Evolutionary conservation across 1,140 invertebrate species (phyloP).

Genomic region (Leptinotarsa defecta): DNA sequence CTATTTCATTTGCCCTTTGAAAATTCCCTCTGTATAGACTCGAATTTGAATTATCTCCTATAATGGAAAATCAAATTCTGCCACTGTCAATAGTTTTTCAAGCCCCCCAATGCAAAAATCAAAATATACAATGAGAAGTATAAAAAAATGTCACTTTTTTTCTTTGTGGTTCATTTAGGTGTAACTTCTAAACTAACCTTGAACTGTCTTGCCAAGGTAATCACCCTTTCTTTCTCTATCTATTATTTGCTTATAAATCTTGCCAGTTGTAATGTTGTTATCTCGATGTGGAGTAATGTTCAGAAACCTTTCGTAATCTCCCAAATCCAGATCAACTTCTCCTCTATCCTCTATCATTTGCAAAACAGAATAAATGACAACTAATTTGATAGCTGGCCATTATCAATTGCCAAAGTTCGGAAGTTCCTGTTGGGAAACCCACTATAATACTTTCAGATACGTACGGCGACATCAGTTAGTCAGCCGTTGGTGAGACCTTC

Average conservation of each 20-base stretch:
- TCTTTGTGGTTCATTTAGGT: constrained; percentile 1
- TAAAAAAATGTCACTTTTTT: not conserved
- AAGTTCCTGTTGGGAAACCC: no score
- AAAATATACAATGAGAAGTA: not conserved
- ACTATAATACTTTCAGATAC: no score
- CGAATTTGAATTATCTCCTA: no score
- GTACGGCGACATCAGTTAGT: no score
- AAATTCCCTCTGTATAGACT: no score
- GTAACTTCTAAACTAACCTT: constrained; percentile 67
- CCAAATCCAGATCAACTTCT: constrained; percentile 98
- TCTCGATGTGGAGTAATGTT: constrained; percentile 93
- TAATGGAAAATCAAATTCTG: no score
- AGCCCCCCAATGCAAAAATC: not conserved
- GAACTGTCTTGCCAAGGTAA: constrained; percentile 98
- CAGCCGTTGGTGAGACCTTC: no score
- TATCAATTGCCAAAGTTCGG: no score
- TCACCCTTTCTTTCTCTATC: constrained; percentile 90
- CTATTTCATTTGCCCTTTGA: no score
- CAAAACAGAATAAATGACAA: no score
- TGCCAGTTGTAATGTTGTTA: constrained; percentile 99
- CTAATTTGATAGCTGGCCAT: no score
- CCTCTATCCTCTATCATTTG: constrained; percentile 89
- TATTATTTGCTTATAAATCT: constrained; percentile 97
- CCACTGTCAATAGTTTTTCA: no score
- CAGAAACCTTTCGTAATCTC: constrained; percentile 98